Base-by-base conservation (phyloP, 2,797 vertebrate genomes). In the Crenuchus spilurus region DNA sequence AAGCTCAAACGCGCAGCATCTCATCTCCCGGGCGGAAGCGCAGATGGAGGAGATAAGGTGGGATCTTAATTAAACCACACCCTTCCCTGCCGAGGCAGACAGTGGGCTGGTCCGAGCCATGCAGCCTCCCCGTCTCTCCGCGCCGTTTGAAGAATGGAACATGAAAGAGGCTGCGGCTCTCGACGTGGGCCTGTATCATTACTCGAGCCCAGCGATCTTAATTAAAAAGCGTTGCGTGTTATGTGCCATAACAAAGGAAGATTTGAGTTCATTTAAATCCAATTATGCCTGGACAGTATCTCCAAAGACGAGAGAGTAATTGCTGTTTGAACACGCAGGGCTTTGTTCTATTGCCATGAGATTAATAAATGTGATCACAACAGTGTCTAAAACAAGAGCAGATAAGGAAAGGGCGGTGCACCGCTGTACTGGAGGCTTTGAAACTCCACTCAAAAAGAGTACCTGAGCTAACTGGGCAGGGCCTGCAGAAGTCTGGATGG, bases 241-340 rank as follows among this genome's bases (percentile, higher is more conserved):
- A 96, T 94, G 95, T 94, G 92, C 95, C 93, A 94, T 95, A 95
- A 97, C 95, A 98, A 96, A 96, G 94, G 91, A 94, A 95, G 94
- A 90, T 92, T 92, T 91, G 89, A 97, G 96, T 97, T 97, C 93
- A 96, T 97, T 98, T 97, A 96, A 98, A 97, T 97, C 94, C 95
- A 96, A 97, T 97, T 98, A 97, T 94, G 94, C 93, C 93, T 90
- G 94, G 91, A 93, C 94, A 93, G 91, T 96, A 96, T 96, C 95
- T 96, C 91, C 87, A 95, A 95, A 96, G 94, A 95, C 94, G 92
- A 93, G 89, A 94, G 92, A 94, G 94, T 95, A 95, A 93, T 94
- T 94, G 92, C 90, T 94, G 93, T 98, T 97, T 97, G 95, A 98
- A 97, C 94, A 95, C 85, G 81, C 86, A 83, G 90, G 89, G 93